These are phyloP conservation scores for Diarsia rubi DNA, from an alignment of 2,888 invertebrate species.

Conservation along the genomic window DNA sequence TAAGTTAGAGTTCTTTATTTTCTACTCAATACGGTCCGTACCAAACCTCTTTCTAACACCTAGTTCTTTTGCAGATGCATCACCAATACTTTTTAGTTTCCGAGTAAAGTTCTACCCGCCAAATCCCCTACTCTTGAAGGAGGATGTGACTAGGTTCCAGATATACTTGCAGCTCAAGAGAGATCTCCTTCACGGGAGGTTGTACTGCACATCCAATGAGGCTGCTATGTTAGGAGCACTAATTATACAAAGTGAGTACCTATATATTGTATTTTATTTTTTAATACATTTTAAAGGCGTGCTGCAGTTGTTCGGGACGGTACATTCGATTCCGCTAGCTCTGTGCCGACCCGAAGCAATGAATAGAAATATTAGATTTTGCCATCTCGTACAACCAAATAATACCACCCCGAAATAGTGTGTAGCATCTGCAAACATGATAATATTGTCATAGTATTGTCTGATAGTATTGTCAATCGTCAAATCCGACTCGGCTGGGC, in stretches of 20 bases:
- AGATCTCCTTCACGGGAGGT: constrained; percentile 98
- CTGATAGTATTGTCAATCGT: too few relatives aligned
- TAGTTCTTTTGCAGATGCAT: constrained; percentile 93
- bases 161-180: constrained; percentile 98
- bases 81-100: constrained; percentile 98
- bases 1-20: not conserved
- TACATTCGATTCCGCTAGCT: not conserved
- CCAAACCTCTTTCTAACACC: not conserved
- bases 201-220: constrained; percentile 97
- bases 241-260: constrained; percentile 97
- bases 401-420: not conserved
- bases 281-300: not conserved
- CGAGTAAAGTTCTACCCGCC: constrained; percentile 99
- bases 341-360: not conserved
- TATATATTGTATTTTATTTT: not conserved
- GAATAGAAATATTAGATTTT: not conserved
- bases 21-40: not conserved
- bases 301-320: not conserved
- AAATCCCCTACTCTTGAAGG: constrained; percentile 97
- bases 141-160: constrained; percentile 98
- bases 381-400: not conserved
- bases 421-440: not conserved
- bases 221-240: constrained; percentile 97
- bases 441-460: too few relatives aligned
- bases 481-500: too few relatives aligned